Conservation (phyloP, 2,113 vertebrate genomes). For the Pedetes capensis region DNA sequence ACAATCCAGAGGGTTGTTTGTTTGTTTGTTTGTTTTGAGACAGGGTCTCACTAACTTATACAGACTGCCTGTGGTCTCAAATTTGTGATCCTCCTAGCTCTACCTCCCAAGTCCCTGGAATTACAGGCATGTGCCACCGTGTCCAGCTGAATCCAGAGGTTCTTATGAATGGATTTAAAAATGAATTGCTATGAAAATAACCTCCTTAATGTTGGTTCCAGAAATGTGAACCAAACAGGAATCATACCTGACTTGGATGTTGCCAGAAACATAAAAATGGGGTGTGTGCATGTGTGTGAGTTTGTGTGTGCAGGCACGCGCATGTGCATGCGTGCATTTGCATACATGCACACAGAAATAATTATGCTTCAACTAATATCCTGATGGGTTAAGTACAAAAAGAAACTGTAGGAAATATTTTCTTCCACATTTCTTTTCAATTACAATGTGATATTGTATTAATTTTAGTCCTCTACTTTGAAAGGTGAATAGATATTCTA, state of each 20-base stretch:
- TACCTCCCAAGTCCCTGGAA: too few relatives aligned
- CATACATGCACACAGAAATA: neutral
- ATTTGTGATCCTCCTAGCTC: too few relatives aligned
- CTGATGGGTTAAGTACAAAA: neutral
- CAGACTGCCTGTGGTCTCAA: too few relatives aligned
- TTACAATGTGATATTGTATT: neutral
- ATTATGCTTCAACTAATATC: neutral
- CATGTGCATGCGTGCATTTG: too few relatives aligned
- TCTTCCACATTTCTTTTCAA: neutral
- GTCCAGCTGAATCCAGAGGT: neutral
- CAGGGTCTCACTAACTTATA: too few relatives aligned
- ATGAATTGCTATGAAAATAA: neutral
- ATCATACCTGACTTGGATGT: neutral
- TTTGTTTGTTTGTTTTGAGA: too few relatives aligned
- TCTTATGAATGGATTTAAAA: neutral
- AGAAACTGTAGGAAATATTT: neutral
- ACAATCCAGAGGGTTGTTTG: too few relatives aligned
- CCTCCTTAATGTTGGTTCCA: neutral
- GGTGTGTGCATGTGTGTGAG: too few relatives aligned
- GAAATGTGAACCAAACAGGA: neutral
- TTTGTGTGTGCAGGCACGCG: too few relatives aligned
- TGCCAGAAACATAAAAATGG: neutral
- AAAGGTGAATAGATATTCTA: neutral
- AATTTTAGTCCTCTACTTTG: neutral
- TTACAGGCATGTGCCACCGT: too few relatives aligned